These are phyloP conservation scores for Isotomurus palustris DNA, from an alignment of 2,888 invertebrate species.

Conservation along the genomic window DNA sequence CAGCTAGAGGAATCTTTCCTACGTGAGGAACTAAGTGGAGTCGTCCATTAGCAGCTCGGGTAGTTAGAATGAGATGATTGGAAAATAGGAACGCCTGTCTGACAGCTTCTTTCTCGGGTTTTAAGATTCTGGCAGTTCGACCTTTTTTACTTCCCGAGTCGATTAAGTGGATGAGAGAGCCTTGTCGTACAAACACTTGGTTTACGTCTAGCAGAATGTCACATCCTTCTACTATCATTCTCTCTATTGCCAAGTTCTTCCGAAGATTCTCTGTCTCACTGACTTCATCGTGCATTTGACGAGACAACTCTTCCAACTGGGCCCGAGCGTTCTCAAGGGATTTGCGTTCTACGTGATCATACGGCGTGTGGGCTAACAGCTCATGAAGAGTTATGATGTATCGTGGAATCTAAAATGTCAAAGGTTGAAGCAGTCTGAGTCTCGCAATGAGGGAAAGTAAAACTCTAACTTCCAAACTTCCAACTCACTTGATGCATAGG, in stretches of 20 bases:
- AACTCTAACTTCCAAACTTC: too few species aligned
- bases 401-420: slow-evolving; percentile 69
- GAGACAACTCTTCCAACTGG: slow-evolving; percentile 76
- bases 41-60: slow-evolving; percentile 72
- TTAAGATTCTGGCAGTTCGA: slow-evolving; percentile 57
- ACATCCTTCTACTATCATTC: slow-evolving; percentile 91
- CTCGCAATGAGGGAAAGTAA: too few species aligned
- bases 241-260: slow-evolving; percentile 83
- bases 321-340: slow-evolving; percentile 81
- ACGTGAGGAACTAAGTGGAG: slow-evolving; percentile 78
- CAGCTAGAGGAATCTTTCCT: slow-evolving; percentile 75
- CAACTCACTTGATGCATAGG: slow-evolving; percentile 87
- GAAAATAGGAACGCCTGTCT: slow-evolving; percentile 87
- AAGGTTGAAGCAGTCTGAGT: too few species aligned
- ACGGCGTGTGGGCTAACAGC: slow-evolving; percentile 83
- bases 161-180: slow-evolving; percentile 51
- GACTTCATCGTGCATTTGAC: slow-evolving; percentile 55
- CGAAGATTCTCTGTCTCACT: slow-evolving; percentile 88
- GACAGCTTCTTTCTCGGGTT: slow-evolving; percentile 64
- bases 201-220: slow-evolving; percentile 87
- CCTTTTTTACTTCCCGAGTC: slow-evolving; percentile 48
- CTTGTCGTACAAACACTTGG: slow-evolving; percentile 88
- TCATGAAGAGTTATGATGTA: slow-evolving; percentile 90
- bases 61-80: slow-evolving; percentile 80
- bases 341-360: slow-evolving; percentile 84